These are phyloP conservation scores for Scylla paramamosain DNA, from an alignment of 1,140 invertebrate genomes.

Conservation along the genomic window DNA sequence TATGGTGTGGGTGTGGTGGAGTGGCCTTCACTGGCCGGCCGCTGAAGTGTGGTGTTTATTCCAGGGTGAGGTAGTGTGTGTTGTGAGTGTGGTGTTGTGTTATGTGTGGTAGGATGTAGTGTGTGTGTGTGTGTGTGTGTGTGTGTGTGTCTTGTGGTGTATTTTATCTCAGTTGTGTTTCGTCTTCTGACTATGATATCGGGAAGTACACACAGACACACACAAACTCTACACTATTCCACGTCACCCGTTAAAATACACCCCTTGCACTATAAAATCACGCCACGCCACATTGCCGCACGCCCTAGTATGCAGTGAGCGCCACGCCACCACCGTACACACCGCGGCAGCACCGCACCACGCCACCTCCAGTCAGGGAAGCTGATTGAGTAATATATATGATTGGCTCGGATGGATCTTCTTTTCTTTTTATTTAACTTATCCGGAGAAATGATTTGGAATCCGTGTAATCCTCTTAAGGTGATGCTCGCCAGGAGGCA, in stretches of 20 bases:
- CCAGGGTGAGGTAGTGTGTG: not conserved
- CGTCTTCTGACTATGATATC: too few species aligned
- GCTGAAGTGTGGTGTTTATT: too few species aligned
- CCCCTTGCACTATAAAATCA: too few species aligned
- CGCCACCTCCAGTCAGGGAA: too few species aligned
- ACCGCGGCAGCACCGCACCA: too few species aligned
- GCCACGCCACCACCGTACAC: too few species aligned
- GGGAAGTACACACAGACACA: not conserved
- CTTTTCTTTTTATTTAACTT: not conserved
- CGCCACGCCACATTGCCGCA: too few species aligned
- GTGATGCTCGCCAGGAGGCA: not conserved
- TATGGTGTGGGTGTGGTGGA: not conserved
- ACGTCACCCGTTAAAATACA: too few species aligned
- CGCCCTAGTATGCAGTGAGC: too few species aligned
- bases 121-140: not conserved
- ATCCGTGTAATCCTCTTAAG: not conserved
- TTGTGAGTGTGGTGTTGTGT: constrained; percentile 8
- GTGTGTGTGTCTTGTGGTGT: too few species aligned
- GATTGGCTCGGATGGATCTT: not conserved
- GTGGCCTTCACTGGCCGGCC: not conserved
- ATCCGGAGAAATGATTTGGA: not conserved
- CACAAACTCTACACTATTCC: not conserved
- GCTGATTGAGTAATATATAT: not conserved
- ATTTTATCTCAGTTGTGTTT: too few species aligned
- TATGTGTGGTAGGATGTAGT: not conserved